A percentile compares a stretch with the other conserved stretches of the same genome.
These are phyloP conservation scores for Drosophila borealis DNA, from an alignment of 2,888 invertebrate species.

Conservation along the genomic window DNA sequence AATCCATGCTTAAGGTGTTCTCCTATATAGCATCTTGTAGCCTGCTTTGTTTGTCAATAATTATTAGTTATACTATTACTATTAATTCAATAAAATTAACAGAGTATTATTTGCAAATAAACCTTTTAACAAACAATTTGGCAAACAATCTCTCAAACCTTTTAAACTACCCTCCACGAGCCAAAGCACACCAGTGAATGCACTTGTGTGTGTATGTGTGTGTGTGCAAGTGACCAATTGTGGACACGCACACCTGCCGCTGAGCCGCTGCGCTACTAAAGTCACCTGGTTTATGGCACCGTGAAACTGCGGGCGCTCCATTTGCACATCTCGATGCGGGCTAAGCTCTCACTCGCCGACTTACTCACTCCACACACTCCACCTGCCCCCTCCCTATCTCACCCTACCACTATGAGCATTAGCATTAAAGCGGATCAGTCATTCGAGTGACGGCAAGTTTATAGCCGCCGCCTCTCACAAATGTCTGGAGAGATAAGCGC, in stretches of 20 bases:
- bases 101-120: too few species aligned
- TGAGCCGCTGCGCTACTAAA: slow-evolving; percentile 67
- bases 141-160: neutral
- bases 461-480: slow-evolving; percentile 41
- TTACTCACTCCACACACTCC: neutral
- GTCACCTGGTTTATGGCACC: slow-evolving; percentile 73
- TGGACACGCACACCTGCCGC: slow-evolving; percentile 47
- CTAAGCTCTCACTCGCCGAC: slow-evolving; percentile 28
- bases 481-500: slow-evolving; percentile 41
- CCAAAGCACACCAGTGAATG: neutral
- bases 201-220: neutral
- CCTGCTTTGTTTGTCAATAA: too few species aligned
- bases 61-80: too few species aligned
- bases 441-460: slow-evolving; percentile 45
- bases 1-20: too few species aligned
- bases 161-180: slow-evolving; percentile 1
- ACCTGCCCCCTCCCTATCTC: neutral
- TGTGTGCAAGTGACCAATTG: slow-evolving; percentile 32
- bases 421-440: slow-evolving; percentile 71
- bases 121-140: too few species aligned
- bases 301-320: slow-evolving; percentile 74
- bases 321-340: slow-evolving; percentile 69
- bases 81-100: too few species aligned
- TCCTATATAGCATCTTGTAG: too few species aligned
- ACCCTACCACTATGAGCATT: slow-evolving; percentile 47